Conservation (phyloP, 2,797 vertebrate species). For the Cuniculus paca region DNA sequence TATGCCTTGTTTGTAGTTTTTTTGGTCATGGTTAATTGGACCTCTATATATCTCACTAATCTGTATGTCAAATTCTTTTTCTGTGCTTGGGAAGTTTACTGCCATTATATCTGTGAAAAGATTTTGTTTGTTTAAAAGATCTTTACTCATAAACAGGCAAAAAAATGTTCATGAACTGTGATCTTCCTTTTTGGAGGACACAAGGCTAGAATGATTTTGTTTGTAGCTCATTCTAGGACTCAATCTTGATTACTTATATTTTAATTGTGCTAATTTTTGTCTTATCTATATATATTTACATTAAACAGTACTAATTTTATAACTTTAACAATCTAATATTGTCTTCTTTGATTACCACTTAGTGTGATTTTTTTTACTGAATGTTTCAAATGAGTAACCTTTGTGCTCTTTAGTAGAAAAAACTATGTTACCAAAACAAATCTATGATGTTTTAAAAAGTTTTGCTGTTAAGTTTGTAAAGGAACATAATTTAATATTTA, state of each 20-base stretch:
- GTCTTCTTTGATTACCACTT: background rate
- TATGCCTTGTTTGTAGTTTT: too few species aligned
- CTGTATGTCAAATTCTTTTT: too few species aligned
- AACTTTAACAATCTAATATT: background rate
- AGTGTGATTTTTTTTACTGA: background rate
- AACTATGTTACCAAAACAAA: background rate
- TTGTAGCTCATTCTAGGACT: background rate
- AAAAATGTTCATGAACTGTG: background rate
- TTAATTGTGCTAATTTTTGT: background rate
- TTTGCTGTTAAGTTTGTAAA: slow-evolving; percentile 18
- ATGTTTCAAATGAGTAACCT: background rate
- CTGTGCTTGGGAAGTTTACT: too few species aligned
- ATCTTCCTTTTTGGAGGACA: background rate
- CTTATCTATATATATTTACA: background rate
- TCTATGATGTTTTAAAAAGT: background rate
- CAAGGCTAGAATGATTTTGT: background rate
- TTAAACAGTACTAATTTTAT: background rate
- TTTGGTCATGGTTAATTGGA: too few species aligned
- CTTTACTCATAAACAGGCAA: background rate
- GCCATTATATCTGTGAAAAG: too few species aligned
- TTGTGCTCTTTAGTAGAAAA: background rate
- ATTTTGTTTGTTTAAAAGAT: too few species aligned
- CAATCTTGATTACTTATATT: background rate
- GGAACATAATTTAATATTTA: background rate
- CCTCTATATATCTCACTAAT: too few species aligned